Evolutionary conservation across 2,113 vertebrate genomes (phyloP).

Genomic region (Pomatostomus ruficeps): DNA sequence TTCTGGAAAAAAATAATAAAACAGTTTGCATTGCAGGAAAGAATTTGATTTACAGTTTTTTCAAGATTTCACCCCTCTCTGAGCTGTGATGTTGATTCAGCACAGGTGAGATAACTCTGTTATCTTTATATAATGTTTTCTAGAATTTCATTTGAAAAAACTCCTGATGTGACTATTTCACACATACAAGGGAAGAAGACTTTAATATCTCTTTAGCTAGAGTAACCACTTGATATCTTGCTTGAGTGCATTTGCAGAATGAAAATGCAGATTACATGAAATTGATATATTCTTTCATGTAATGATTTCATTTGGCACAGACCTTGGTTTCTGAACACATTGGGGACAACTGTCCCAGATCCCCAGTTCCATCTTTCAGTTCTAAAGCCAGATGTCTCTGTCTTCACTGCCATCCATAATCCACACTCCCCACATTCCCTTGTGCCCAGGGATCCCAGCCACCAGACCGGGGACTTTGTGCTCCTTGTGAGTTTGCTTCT

Average conservation of each 20-base stretch:
- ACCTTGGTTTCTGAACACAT: background rate
- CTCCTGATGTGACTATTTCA: background rate
- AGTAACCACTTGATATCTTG: background rate
- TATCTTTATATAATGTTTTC: background rate
- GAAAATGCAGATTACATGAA: background rate
- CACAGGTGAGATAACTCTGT: background rate
- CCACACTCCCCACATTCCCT: background rate
- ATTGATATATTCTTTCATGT: background rate
- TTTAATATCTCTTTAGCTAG: background rate
- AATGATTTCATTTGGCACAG: background rate
- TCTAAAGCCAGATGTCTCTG: background rate
- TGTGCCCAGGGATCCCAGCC: background rate
- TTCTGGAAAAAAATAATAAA: background rate
- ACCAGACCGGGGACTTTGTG: accelerated
- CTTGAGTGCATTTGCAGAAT: background rate
- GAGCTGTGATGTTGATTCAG: background rate
- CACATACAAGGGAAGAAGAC: background rate
- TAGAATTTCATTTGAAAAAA: background rate
- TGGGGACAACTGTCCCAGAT: background rate
- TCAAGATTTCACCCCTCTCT: background rate
- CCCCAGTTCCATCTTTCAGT: background rate
- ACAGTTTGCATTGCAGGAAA: background rate
- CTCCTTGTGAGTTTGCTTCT: background rate
- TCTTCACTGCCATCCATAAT: background rate
- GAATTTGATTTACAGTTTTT: background rate